phyloP scores from a whole-genome alignment of 2,888 invertebrate genomes.

The Seladonia tumulorum region DNA sequence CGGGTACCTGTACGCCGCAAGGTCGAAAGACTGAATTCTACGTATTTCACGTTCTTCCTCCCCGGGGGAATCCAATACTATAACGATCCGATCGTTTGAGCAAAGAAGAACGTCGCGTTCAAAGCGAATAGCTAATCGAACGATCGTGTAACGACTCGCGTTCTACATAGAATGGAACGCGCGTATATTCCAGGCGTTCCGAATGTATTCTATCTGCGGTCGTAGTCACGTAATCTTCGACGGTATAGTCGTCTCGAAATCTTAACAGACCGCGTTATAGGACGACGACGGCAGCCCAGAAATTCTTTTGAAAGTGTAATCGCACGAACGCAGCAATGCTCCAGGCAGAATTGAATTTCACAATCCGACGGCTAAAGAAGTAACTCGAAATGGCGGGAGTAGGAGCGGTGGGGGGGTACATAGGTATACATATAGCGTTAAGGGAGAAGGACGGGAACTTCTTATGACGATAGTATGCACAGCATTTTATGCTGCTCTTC shows the following conservation, averaged over 20 bases:
- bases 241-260: constrained; percentile 8
- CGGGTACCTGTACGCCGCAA: neutral
- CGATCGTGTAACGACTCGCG: neutral
- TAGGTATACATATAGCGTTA: neutral
- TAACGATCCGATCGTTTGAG: neutral
- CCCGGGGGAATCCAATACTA: neutral
- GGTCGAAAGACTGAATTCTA: neutral
- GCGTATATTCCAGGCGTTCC: neutral
- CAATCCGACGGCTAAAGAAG: constrained; percentile 29
- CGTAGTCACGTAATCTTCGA: constrained; percentile 9
- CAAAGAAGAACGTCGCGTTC: neutral
- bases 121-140: constrained; percentile 22
- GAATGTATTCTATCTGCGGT: constrained; percentile 20
- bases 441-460: constrained; percentile 8
- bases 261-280: constrained; percentile 22
- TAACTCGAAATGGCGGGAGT: neutral
- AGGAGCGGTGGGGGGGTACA: neutral
- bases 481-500: constrained; percentile 20
- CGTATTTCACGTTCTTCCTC: neutral
- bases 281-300: neutral
- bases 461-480: constrained; percentile 33
- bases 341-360: constrained; percentile 33
- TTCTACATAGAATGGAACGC: neutral
- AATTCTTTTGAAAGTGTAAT: constrained; percentile 40
- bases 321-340: constrained; percentile 15